phyloP scores from a whole-genome alignment of 2,797 vertebrate species.

The Pseudochirops corinnae region DNA sequence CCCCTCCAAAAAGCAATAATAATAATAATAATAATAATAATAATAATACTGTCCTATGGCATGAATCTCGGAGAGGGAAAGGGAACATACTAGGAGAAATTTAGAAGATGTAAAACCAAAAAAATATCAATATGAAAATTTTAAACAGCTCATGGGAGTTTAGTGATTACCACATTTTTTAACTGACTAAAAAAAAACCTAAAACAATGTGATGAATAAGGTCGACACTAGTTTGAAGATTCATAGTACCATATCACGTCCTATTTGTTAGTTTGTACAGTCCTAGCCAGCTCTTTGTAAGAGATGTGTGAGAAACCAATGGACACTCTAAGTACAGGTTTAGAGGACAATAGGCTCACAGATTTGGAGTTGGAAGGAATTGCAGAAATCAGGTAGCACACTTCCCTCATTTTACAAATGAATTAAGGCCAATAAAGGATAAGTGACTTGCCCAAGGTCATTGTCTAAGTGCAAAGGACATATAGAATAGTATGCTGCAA shows the following conservation, averaged over 20 bases:
- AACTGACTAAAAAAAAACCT: not conserved
- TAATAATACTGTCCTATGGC: not conserved
- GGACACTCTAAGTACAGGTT: slow-evolving; percentile 1
- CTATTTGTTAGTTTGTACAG: slow-evolving; percentile 37
- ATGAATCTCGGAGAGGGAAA: not conserved
- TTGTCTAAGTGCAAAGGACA: not conserved
- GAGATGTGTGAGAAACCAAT: slow-evolving; percentile 2
- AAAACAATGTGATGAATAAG: not conserved
- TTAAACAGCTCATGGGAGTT: not conserved
- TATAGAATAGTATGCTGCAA: not conserved
- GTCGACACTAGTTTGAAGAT: not conserved
- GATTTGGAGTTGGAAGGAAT: not conserved
- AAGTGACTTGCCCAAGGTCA: not conserved
- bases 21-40: too few species aligned
- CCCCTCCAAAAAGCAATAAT: too few species aligned
- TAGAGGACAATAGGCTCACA: not conserved
- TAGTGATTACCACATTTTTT: not conserved
- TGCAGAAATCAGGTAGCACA: not conserved
- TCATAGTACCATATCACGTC: not conserved
- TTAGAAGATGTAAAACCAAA: not conserved
- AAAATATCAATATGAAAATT: not conserved
- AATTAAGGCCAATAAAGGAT: not conserved
- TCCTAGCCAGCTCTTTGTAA: not conserved
- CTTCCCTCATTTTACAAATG: not conserved
- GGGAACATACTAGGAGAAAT: not conserved